Evolutionary conservation across 2,797 vertebrate genomes (phyloP).

Genomic region (Phylloscopus collybita): DNA sequence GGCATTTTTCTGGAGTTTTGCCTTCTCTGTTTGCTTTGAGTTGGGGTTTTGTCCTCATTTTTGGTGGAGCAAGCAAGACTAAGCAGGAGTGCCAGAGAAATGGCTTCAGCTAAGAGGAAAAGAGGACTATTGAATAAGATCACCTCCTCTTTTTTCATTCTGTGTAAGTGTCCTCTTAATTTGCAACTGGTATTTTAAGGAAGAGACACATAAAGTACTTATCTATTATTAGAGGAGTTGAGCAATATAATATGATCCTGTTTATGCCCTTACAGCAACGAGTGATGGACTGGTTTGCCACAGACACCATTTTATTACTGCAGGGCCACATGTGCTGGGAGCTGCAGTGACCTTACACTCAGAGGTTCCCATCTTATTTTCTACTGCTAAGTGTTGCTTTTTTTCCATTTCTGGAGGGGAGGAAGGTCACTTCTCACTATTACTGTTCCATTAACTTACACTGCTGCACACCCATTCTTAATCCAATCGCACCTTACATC

Average conservation of each 20-base stretch:
- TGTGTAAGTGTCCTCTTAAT: not conserved
- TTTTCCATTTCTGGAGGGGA: conserved; percentile 68
- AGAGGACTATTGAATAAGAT: not conserved
- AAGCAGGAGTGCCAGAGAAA: not conserved
- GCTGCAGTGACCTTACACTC: conserved; percentile 55
- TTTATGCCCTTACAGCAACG: not conserved
- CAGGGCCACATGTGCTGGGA: conserved; percentile 41
- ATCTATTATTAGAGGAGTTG: conserved; percentile 19
- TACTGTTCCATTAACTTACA: conserved; percentile 69
- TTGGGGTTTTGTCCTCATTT: not conserved
- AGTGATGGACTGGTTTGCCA: conserved; percentile 29
- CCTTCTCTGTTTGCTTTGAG: not conserved
- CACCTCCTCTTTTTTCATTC: not conserved
- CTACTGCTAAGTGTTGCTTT: conserved; percentile 66
- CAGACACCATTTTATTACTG: conserved; percentile 60
- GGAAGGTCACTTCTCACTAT: conserved; percentile 67
- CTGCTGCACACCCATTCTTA: conserved; percentile 41
- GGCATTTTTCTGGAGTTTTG: not conserved
- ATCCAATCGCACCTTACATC: conserved; percentile 36
- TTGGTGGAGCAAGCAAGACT: not conserved
- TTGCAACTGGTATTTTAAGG: conserved; percentile 13
- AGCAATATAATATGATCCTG: not conserved
- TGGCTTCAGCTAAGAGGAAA: not conserved
- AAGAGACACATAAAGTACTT: not conserved
- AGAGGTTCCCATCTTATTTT: conserved; percentile 68